Base-by-base conservation (phyloP, 2,797 vertebrate species). In the Myotis daubentonii region DNA sequence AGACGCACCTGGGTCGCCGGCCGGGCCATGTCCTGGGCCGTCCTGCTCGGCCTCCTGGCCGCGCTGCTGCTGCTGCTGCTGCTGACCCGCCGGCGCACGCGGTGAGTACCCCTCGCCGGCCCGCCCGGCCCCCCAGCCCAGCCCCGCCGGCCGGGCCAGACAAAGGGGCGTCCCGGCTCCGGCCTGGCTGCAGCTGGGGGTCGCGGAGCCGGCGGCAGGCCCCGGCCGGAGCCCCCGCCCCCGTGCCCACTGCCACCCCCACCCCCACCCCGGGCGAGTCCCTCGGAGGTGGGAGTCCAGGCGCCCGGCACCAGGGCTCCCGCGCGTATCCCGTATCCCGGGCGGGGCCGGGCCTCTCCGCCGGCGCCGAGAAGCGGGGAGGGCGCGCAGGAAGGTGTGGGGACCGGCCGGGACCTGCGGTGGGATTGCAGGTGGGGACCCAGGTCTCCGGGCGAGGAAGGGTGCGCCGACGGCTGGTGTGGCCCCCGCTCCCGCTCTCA, bases 71-170 rank as follows among this genome's bases (percentile, higher is more conserved):
- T 97, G 79, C 75, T 96, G 88, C 71, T 97, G 85, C 76, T 97
- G 68, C 83, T 93, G 87, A 72, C 5, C 47, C 93, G 94, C 76
- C 78, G 95, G 84, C 96, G 98, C 76, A 9, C 71, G 15, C 96
- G 98, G 98, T 98, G 97, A 98, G 98, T 97, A 57, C 0, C 68
- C 28, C 25, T 19, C 33, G 44, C 11, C 30, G 6, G 36, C 41
- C 23, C 20, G 20, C 30, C 44, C 66, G 20, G 51, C 5, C 16
- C 84, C 38, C 9, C 10, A 3, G 4, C 41, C 41, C n/a, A 0
- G 41, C 33, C 41, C 51, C 25, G 9, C 20, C 3, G 19, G 62
- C 25, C 49, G 19, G 7, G 44, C 74, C 6, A n/a, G 51, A 79
- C 74, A 79, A 71, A 80, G 49, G n/a, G 83, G 75, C 41, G 41